Evolutionary conservation across 2,888 invertebrate species (phyloP), one percentile per base, ranked within the genome.

Genomic region (Thecocarcelia acutangulata): DNA sequence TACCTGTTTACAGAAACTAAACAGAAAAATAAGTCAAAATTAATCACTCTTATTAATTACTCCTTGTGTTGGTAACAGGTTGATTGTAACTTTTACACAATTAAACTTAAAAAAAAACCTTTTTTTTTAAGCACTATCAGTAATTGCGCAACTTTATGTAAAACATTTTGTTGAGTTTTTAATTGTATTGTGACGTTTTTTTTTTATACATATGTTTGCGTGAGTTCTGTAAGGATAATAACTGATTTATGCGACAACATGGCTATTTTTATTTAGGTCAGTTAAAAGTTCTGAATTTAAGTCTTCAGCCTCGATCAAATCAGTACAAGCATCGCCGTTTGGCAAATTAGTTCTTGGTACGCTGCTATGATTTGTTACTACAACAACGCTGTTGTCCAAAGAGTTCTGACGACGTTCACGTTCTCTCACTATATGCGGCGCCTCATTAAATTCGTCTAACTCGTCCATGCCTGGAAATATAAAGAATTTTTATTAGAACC

Each of bases 361-460:
- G 75, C 87, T 86, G 40, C 87, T 87, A 24, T 85, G 86, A 69
- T 74, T 80, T 17, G 84, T 75, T 24, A 82, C 83, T 40, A 54
- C 70, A 80, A 80, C 77, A 81, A 82, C 80, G 81, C 17, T 83
- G 46, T 87, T 87, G 70, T 90, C 90, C 15, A 87, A 85, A 4
- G 90, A 89, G 68, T 88, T 89, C 15, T 87, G 89, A 13, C 88
- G 87, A 48, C 87, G 86, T 77, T 90, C 90, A 11, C 90, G 90
- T 83, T 90, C 90, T 2, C 90, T 85, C 5, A 96, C 92, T 85
- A 96, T 95, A 89, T 97, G 97, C 0, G 97, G 97, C 2, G 97
- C 96, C 90, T 97, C 97, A 90, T 96, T 96, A 90, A 97, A 97
- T 90, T 97, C 97, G 87, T 97, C 97, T 73, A 97, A 90, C 90